phyloP scores from a whole-genome alignment of 2,113 vertebrate genomes.

The Caranx melampygus region DNA sequence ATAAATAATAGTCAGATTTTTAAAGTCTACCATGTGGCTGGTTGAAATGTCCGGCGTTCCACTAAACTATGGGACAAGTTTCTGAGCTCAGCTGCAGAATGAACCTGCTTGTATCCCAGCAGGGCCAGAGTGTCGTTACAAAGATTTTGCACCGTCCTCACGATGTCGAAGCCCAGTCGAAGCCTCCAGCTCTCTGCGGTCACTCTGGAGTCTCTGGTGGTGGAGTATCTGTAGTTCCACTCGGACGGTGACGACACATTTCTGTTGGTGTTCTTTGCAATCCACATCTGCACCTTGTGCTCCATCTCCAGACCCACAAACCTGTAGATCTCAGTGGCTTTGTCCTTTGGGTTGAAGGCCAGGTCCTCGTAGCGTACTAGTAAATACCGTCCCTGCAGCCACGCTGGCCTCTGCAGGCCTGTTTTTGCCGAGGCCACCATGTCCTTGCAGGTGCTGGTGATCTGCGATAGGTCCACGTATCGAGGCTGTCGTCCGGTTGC shows the following conservation, averaged over 20 bases:
- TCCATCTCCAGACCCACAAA: conserved; percentile 83
- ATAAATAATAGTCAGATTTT: not conserved
- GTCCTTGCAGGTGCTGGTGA: conserved; percentile 83
- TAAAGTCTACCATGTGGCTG: conserved; percentile 51
- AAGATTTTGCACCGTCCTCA: conserved; percentile 81
- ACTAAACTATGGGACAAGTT: conserved; percentile 83
- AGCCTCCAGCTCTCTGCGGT: conserved; percentile 85
- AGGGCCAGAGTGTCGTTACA: conserved; percentile 83
- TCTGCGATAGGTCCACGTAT: conserved; percentile 82
- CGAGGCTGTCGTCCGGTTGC: conserved; percentile 82
- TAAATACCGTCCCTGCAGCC: conserved; percentile 85
- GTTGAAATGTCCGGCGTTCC: conserved; percentile 73
- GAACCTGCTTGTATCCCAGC: conserved; percentile 83
- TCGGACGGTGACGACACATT: conserved; percentile 62
- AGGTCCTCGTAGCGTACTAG: conserved; percentile 87
- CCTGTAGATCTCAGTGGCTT: conserved; percentile 82
- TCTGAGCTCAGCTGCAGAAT: conserved; percentile 78
- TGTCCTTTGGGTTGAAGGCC: conserved; percentile 79
- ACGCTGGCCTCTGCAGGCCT: conserved; percentile 76
- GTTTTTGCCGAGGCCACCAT: conserved; percentile 81
- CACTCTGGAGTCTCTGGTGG: conserved; percentile 83
- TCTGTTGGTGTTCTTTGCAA: conserved; percentile 83
- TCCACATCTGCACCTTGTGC: conserved; percentile 81
- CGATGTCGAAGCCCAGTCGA: conserved; percentile 81
- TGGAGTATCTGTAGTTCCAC: conserved; percentile 83